These are phyloP conservation scores for Pharmacophagus antenor DNA, from an alignment of 2,888 invertebrate species.

Conservation along the genomic window DNA sequence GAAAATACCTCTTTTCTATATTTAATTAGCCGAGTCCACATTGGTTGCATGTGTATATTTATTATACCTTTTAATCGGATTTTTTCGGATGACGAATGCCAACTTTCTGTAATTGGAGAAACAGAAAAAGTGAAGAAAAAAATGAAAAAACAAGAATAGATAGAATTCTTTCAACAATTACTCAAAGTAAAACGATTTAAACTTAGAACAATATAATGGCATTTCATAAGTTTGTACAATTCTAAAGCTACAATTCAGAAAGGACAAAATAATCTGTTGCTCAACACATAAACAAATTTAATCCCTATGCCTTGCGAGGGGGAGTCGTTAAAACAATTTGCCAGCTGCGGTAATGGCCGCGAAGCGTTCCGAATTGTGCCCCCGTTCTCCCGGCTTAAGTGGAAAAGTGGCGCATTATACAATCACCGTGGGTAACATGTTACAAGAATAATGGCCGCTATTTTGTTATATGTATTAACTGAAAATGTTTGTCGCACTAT, in stretches of 20 bases:
- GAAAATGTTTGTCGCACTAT: not conserved
- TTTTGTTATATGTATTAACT: not conserved
- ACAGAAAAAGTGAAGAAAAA: too few relatives aligned
- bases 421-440: constrained; percentile 18
- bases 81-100: too few relatives aligned
- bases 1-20: too few relatives aligned
- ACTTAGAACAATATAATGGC: too few relatives aligned
- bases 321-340: constrained; percentile 28
- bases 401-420: constrained; percentile 29
- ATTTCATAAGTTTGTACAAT: not conserved
- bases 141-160: too few relatives aligned
- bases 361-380: constrained; percentile 29
- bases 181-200: too few relatives aligned
- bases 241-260: not conserved
- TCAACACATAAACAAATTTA: constrained; percentile 19
- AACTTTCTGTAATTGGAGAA: too few relatives aligned
- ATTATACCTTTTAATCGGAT: too few relatives aligned
- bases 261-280: constrained; percentile 9
- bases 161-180: too few relatives aligned
- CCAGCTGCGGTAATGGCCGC: constrained; percentile 28
- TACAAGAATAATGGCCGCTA: not conserved
- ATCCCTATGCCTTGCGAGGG: constrained; percentile 8
- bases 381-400: constrained; percentile 26
- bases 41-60: too few relatives aligned
- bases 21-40: too few relatives aligned